These are phyloP conservation scores for Camponotus fellah DNA, from an alignment of 2,888 invertebrate genomes.

Conservation along the genomic window DNA sequence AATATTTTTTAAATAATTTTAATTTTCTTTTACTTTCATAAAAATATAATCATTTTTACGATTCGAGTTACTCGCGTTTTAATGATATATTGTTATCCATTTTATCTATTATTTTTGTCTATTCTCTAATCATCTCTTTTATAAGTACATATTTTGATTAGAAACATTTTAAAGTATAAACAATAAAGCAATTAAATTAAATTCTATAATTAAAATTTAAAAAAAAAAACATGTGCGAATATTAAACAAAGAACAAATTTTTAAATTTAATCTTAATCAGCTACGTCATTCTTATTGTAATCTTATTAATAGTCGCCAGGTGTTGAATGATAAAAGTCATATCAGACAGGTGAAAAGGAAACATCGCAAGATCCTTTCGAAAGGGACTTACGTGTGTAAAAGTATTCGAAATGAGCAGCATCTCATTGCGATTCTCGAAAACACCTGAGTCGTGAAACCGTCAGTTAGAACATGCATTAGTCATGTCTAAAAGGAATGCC, in stretches of 20 bases:
- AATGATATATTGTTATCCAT: not conserved
- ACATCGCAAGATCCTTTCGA: conserved; percentile 65
- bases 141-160: not conserved
- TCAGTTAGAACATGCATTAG: conserved; percentile 67
- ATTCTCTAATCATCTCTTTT: not conserved
- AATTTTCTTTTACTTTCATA: not conserved
- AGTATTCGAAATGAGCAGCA: conserved; percentile 68
- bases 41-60: conserved; percentile 11
- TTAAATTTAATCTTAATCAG: not conserved
- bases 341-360: conserved; percentile 63
- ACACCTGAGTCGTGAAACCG: conserved; percentile 74
- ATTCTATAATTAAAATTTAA: not conserved
- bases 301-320: conserved; percentile 58
- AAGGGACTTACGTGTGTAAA: conserved; percentile 69
- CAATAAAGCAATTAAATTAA: not conserved
- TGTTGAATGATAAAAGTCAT: conserved; percentile 55
- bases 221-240: not conserved
- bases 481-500: conserved; percentile 74
- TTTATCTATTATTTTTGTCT: not conserved
- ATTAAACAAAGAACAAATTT: not conserved
- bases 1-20: not conserved
- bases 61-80: not conserved
- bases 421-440: conserved; percentile 72
- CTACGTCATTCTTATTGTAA: not conserved
- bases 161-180: not conserved